phyloP scores from a whole-genome alignment of 2,797 vertebrate genomes.

The Tangara arthus region DNA sequence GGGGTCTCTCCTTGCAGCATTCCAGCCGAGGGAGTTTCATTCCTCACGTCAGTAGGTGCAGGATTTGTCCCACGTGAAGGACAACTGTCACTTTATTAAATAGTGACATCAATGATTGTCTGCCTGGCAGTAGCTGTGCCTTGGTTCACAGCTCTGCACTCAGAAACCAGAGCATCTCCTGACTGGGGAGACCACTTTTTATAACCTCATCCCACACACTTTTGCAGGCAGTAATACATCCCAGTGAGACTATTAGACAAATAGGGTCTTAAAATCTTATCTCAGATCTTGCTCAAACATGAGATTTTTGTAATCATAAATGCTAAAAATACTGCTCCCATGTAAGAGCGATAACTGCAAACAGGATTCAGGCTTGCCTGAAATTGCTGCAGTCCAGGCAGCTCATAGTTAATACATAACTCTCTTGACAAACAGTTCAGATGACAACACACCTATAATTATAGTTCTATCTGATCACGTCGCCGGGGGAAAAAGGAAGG shows the following conservation, averaged over 20 bases:
- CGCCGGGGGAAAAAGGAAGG: neutral
- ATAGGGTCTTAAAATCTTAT: slow-evolving; percentile 37
- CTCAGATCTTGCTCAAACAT: slow-evolving; percentile 44
- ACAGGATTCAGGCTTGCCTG: neutral
- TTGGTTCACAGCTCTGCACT: neutral
- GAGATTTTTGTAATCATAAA: slow-evolving; percentile 51
- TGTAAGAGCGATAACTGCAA: neutral
- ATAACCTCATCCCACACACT: neutral
- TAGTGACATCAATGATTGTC: neutral
- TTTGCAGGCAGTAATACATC: slow-evolving; percentile 5
- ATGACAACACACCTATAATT: slow-evolving; percentile 34
- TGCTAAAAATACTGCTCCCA: neutral
- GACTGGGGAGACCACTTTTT: neutral
- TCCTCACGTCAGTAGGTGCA: neutral
- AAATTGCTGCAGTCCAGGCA: neutral
- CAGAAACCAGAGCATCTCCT: slow-evolving; percentile 10
- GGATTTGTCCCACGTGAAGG: neutral
- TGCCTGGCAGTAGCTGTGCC: neutral
- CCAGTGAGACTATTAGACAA: slow-evolving; percentile 51
- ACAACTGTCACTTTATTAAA: slow-evolving; percentile 32
- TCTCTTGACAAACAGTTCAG: slow-evolving; percentile 45
- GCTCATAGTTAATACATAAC: neutral
- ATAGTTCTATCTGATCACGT: neutral
- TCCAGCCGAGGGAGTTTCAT: neutral
- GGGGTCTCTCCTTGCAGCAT: neutral